Evolutionary conservation across 2,797 vertebrate genomes (phyloP).

Genomic region (Falco cherrug): DNA sequence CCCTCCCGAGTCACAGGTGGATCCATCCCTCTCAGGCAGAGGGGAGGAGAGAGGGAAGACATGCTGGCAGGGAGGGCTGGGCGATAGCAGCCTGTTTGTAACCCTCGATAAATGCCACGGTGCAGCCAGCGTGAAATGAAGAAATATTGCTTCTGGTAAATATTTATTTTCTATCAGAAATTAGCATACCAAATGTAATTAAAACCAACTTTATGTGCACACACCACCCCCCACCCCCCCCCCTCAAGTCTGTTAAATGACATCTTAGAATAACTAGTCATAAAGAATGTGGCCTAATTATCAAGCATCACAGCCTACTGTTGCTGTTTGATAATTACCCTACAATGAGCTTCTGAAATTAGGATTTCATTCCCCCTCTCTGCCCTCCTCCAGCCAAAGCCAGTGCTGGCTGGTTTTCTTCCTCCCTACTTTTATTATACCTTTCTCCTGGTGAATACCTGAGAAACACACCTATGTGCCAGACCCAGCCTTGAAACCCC

Average conservation of each 20-base stretch:
- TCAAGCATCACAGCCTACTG: slow-evolving; percentile 64
- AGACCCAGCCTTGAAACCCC: background rate
- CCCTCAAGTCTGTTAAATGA: slow-evolving; percentile 70
- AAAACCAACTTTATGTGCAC: slow-evolving; percentile 82
- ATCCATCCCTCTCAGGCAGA: background rate
- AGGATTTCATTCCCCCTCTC: slow-evolving; percentile 13
- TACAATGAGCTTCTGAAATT: slow-evolving; percentile 73
- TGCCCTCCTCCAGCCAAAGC: background rate
- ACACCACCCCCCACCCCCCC: background rate
- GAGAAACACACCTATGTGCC: background rate
- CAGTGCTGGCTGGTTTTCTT: background rate
- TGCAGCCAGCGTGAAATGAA: slow-evolving; percentile 92
- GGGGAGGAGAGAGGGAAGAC: background rate
- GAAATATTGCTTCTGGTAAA: slow-evolving; percentile 89
- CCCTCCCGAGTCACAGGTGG: background rate
- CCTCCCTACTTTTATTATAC: background rate
- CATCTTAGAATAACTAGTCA: slow-evolving; percentile 74
- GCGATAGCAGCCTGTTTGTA: slow-evolving; percentile 69
- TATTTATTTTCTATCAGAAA: slow-evolving; percentile 93
- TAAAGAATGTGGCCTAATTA: slow-evolving; percentile 78
- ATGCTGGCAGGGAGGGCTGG: background rate
- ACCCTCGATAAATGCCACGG: slow-evolving; percentile 81
- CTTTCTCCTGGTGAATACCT: background rate
- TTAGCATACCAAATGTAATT: slow-evolving; percentile 97
- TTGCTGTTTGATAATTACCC: slow-evolving; percentile 75